These are phyloP conservation scores for Dipodomys spectabilis DNA, from an alignment of 2,113 vertebrate genomes.

Conservation along the genomic window DNA sequence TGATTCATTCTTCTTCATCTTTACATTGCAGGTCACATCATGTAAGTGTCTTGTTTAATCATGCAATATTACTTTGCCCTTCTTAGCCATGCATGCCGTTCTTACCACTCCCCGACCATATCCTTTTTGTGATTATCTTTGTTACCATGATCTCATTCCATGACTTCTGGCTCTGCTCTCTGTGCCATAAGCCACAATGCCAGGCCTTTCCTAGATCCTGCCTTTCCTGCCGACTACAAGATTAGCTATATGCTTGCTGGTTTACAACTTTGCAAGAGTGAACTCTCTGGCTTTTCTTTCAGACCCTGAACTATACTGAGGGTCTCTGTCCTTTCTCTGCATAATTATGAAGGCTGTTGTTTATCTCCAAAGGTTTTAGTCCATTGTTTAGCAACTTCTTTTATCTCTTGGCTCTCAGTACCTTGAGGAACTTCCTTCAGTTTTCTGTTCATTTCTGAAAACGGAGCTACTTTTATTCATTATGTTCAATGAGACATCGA, in stretches of 20 bases:
- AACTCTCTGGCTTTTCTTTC: background rate
- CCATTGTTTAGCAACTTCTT: background rate
- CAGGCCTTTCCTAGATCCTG: fast-evolving
- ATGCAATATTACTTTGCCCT: background rate
- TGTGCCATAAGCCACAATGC: background rate
- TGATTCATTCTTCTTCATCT: background rate
- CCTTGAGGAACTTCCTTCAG: background rate
- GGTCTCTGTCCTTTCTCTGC: background rate
- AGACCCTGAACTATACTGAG: background rate
- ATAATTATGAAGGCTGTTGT: too few relatives aligned
- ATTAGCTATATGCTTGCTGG: background rate
- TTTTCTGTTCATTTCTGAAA: background rate
- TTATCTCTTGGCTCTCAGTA: background rate
- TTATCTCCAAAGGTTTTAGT: fast-evolving
- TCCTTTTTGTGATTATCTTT: background rate
- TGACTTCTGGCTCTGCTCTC: background rate
- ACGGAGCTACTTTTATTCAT: background rate
- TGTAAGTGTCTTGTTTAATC: background rate
- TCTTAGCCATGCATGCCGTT: background rate
- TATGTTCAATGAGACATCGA: background rate
- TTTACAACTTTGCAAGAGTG: background rate
- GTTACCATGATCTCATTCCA: background rate
- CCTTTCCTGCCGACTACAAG: background rate
- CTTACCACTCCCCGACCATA: background rate
- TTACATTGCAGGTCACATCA: background rate